These are phyloP conservation scores for Porites divaricata DNA, from an alignment of 92 coral and sea anemone species.

Conservation along the genomic window DNA sequence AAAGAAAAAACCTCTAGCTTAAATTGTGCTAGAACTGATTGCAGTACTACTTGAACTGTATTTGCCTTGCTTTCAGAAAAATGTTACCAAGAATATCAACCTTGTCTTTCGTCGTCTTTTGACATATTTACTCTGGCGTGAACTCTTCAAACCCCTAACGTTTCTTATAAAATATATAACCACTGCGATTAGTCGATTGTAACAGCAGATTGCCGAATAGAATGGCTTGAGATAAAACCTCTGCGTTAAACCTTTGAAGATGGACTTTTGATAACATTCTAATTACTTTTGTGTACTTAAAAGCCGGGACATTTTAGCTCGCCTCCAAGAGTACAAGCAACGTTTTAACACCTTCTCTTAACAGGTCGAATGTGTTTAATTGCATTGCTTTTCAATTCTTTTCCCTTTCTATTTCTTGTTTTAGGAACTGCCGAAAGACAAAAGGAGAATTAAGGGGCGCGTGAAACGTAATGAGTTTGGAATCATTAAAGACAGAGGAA, in stretches of 20 bases:
- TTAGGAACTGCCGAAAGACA: conserved; percentile 1
- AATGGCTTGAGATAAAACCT: not conserved
- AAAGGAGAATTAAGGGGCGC: not conserved
- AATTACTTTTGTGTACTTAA: conserved; percentile 5
- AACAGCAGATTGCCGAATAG: not conserved
- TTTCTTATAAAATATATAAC: not conserved
- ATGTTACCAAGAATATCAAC: not conserved
- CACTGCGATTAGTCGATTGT: not conserved
- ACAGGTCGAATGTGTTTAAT: not conserved
- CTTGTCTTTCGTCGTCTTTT: not conserved
- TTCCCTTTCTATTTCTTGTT: conserved; percentile 9
- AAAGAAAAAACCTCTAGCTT: not conserved
- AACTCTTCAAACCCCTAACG: not conserved
- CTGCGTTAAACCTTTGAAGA: not conserved
- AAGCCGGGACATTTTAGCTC: conserved; percentile 2
- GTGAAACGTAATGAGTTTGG: conserved; percentile 41
- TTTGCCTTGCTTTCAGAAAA: conserved; percentile 15
- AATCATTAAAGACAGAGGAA: conserved; percentile 18
- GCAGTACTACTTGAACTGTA: too few relatives aligned
- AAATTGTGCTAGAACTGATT: not conserved
- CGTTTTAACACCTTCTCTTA: conserved; percentile 17
- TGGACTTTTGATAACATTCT: conserved; percentile 19
- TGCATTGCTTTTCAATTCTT: not conserved
- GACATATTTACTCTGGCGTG: not conserved
- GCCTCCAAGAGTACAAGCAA: not conserved